A percentile compares a stretch with the other conserved stretches of the same genome.
These are phyloP conservation scores for Rhyacichthys aspro DNA, from an alignment of 2,797 vertebrate species.

Conservation along the genomic window DNA sequence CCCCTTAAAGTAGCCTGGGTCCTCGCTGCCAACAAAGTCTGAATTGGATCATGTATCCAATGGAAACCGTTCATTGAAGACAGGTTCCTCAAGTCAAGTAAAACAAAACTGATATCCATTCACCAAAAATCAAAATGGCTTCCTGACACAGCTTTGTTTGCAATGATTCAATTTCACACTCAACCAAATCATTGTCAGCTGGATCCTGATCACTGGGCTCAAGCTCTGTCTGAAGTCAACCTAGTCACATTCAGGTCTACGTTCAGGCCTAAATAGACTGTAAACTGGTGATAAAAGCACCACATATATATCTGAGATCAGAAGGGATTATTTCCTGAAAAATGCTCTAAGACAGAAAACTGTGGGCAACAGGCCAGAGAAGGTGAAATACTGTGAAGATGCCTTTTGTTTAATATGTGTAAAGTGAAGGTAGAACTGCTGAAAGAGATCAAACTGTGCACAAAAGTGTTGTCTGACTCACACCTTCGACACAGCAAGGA, in stretches of 20 bases:
- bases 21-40: slow-evolving; percentile 41
- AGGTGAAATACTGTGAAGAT: slow-evolving; percentile 18
- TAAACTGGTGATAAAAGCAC: slow-evolving; percentile 74
- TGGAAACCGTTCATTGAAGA: slow-evolving; percentile 37
- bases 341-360: slow-evolving; percentile 44
- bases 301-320: slow-evolving; percentile 50
- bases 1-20: slow-evolving; percentile 51
- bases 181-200: slow-evolving; percentile 17
- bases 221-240: slow-evolving; percentile 34
- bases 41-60: slow-evolving; percentile 36
- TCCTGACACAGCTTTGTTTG: slow-evolving; percentile 45
- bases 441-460: slow-evolving; percentile 24
- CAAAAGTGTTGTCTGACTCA: slow-evolving; percentile 33
- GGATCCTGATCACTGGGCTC: slow-evolving; percentile 29
- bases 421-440: slow-evolving; percentile 25
- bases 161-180: slow-evolving; percentile 55
- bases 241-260: slow-evolving; percentile 36
- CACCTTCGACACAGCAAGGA: slow-evolving; percentile 6
- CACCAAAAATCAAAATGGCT: slow-evolving; percentile 45
- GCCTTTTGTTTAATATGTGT: slow-evolving; percentile 39
- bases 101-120: slow-evolving; percentile 49
- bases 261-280: slow-evolving; percentile 51
- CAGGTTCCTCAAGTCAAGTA: slow-evolving; percentile 66
- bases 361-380: slow-evolving; percentile 41
- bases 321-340: slow-evolving; percentile 54